Evolutionary conservation across 1,140 invertebrate genomes (phyloP).

Genomic region (Zaprionus tsacasi): DNA sequence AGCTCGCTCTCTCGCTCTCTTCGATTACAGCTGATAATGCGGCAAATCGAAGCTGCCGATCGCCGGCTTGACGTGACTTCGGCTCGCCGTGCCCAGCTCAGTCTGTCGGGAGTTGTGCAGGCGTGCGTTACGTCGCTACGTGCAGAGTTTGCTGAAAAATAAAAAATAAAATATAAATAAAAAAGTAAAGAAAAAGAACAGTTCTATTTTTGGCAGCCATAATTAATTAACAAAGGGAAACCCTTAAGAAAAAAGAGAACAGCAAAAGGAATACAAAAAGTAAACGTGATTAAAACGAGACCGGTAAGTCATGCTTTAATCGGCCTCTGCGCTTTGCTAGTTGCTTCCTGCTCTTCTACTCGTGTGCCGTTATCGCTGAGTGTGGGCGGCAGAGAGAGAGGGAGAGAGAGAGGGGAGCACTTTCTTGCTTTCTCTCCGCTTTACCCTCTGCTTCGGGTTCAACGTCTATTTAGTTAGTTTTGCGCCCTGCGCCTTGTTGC

Average conservation of each 20-base stretch:
- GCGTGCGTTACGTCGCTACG: slow-evolving; percentile 30
- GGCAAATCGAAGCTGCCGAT: slow-evolving; percentile 33
- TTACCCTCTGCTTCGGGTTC: slow-evolving; percentile 8
- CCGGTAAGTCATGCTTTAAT: slow-evolving; percentile 68
- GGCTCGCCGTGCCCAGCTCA: slow-evolving; percentile 42
- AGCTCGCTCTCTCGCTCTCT: slow-evolving; percentile 15
- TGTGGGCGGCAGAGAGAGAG: slow-evolving; percentile 30
- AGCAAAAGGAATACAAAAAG: slow-evolving; percentile 10
- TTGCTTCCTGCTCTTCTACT: slow-evolving; percentile 20
- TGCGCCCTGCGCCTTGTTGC: slow-evolving; percentile 23
- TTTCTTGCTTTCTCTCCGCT: not conserved
- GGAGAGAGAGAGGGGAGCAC: not conserved
- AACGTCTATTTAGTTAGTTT: slow-evolving; percentile 51
- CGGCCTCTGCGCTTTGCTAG: slow-evolving; percentile 1
- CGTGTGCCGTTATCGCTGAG: slow-evolving; percentile 70
- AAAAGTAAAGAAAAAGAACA: not conserved
- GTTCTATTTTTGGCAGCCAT: not conserved
- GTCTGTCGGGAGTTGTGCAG: slow-evolving; percentile 70
- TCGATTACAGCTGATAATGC: slow-evolving; percentile 40
- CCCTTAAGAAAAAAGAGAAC: no score
- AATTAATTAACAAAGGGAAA: not conserved
- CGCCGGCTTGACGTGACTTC: slow-evolving; percentile 13
- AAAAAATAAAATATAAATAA: no score
- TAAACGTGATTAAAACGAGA: slow-evolving; percentile 34
- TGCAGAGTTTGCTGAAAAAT: not conserved